phyloP scores from a whole-genome alignment of 2,113 vertebrate genomes.

The Catagonus wagneri region DNA sequence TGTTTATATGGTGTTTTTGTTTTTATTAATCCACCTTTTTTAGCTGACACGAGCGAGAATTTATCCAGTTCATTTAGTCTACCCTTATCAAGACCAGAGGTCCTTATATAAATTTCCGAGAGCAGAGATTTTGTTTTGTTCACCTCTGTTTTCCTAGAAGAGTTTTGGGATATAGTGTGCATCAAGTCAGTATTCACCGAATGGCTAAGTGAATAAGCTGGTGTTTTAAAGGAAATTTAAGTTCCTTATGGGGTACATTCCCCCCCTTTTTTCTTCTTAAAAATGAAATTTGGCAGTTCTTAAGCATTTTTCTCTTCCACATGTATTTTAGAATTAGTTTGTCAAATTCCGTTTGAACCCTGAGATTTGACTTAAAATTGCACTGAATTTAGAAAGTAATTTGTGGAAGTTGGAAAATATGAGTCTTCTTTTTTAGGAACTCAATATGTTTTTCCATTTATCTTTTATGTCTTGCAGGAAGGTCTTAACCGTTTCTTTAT shows the following conservation, averaged over 20 bases:
- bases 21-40: background rate
- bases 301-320: background rate
- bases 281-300: background rate
- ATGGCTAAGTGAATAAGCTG: background rate
- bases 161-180: background rate
- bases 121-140: background rate
- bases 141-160: background rate
- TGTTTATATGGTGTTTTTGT: background rate
- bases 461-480: background rate
- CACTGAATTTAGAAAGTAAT: background rate
- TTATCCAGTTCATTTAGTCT: background rate
- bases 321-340: conserved; percentile 8
- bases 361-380: background rate
- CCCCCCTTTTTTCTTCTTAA: background rate
- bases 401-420: background rate
- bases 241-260: background rate
- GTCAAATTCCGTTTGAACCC: background rate
- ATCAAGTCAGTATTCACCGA: background rate
- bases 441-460: background rate
- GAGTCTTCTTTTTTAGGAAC: background rate
- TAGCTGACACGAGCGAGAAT: background rate
- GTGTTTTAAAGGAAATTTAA: conserved; percentile 6
- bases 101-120: background rate
- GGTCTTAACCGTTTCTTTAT: background rate
- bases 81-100: background rate